Percentiles rank a stretch among this genome's conserved stretches.
Conservation (phyloP, 2,888 invertebrate species). For the Sycophila texana region DNA sequence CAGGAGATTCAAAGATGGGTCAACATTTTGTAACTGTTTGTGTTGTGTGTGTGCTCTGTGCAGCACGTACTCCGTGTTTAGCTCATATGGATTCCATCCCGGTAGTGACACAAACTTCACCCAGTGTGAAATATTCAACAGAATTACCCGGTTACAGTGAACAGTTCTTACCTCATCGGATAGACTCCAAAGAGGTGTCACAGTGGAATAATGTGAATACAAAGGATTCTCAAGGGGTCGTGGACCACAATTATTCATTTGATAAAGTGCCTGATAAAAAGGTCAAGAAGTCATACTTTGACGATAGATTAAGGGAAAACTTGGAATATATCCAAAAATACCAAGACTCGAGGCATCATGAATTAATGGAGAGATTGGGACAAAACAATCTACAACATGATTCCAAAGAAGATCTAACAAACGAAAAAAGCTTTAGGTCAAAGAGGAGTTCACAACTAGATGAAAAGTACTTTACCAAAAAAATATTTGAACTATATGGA, state of each 20-base stretch:
- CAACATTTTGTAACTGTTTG: slow-evolving; percentile 87
- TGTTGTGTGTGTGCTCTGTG: slow-evolving; percentile 88
- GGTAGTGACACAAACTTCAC: slow-evolving; percentile 26
- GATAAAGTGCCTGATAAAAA: slow-evolving; percentile 56
- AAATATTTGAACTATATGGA: slow-evolving; percentile 83
- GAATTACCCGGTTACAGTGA: slow-evolving; percentile 57
- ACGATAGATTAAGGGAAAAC: slow-evolving; percentile 30
- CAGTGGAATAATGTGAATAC: slow-evolving; percentile 54
- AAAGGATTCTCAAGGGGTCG: slow-evolving; percentile 50
- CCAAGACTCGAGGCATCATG: slow-evolving; percentile 41
- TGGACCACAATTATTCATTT: slow-evolving; percentile 49
- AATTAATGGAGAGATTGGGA: slow-evolving; percentile 65
- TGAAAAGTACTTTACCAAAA: slow-evolving; percentile 80
- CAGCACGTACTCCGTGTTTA: slow-evolving; percentile 85
- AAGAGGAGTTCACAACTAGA: slow-evolving; percentile 71
- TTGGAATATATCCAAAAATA: slow-evolving; percentile 12
- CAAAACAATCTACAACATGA: slow-evolving; percentile 56
- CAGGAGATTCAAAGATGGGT: slow-evolving; percentile 73
- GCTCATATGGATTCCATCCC: slow-evolving; percentile 79
- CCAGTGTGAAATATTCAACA: slow-evolving; percentile 50
- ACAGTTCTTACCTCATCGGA: slow-evolving; percentile 56
- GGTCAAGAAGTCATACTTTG: slow-evolving; percentile 31
- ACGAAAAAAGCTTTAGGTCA: slow-evolving; percentile 55
- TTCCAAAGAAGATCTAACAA: slow-evolving; percentile 17
- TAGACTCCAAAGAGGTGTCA: slow-evolving; percentile 61